These are phyloP conservation scores for Tragelaphus strepsiceros DNA, from an alignment of 2,113 vertebrate species.

Conservation along the genomic window DNA sequence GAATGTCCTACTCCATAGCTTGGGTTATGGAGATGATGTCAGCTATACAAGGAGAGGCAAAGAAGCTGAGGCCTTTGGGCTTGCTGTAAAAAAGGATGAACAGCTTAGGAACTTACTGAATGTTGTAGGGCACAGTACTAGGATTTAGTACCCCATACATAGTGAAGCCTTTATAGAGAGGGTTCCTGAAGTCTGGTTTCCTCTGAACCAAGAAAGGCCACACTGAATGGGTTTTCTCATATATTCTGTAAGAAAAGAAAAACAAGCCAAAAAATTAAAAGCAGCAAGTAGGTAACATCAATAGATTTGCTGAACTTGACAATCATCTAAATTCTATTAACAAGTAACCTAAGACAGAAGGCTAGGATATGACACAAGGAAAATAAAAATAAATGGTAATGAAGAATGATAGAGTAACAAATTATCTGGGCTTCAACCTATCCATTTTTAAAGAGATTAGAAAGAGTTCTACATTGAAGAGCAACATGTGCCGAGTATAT, in stretches of 20 bases:
- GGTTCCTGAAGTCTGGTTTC: conserved; percentile 82
- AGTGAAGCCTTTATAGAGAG: conserved; percentile 81
- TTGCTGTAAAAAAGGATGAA: neutral
- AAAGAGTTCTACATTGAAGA: neutral
- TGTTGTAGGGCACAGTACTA: conserved; percentile 83
- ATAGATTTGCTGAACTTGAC: neutral
- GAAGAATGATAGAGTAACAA: neutral
- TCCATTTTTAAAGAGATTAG: neutral
- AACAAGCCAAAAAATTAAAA: conserved; percentile 30
- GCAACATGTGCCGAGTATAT: neutral
- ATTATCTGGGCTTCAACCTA: conserved; percentile 1
- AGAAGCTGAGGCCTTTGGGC: neutral
- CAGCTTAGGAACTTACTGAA: conserved; percentile 81
- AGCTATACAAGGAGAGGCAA: neutral
- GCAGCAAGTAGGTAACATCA: neutral
- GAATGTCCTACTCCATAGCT: neutral
- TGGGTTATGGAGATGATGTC: neutral
- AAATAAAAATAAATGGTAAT: neutral
- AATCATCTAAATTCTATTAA: conserved; percentile 24
- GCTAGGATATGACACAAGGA: neutral
- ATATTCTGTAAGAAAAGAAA: conserved; percentile 77
- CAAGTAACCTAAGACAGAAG: neutral
- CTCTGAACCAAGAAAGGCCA: conserved; percentile 86
- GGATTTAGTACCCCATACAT: conserved; percentile 80
- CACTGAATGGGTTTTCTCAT: conserved; percentile 85